A percentile compares a stretch with the other conserved stretches of the same genome.
Conservation (phyloP, 2,888 invertebrate species). For the Drosophila anomalipes region DNA sequence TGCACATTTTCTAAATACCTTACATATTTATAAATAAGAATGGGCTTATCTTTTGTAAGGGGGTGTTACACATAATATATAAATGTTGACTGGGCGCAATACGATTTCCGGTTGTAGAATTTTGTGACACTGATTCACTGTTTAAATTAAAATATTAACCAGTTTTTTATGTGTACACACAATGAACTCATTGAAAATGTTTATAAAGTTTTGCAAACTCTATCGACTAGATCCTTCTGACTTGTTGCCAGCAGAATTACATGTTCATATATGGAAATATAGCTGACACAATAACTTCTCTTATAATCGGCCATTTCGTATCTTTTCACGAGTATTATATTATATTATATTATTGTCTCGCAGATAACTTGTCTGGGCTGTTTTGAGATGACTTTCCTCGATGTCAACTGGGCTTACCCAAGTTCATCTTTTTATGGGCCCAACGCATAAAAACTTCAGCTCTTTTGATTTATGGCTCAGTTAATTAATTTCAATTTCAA, state of each 20-base stretch:
- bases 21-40: background rate
- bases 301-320: background rate
- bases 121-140: background rate
- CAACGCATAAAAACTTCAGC: conserved; percentile 1
- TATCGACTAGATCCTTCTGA: background rate
- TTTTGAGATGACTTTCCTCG: background rate
- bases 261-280: background rate
- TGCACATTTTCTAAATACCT: background rate
- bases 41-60: background rate
- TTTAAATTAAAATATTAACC: background rate
- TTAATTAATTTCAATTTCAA: conserved; percentile 23
- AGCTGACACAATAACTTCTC: background rate
- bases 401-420: background rate
- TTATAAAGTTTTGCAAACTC: background rate
- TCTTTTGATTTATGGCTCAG: conserved; percentile 30
- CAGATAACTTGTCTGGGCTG: background rate
- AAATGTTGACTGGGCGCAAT: background rate
- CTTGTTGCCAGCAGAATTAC: background rate
- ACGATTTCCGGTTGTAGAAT: background rate
- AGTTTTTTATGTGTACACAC: background rate
- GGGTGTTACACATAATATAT: background rate
- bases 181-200: background rate
- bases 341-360: background rate
- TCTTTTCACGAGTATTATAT: background rate
- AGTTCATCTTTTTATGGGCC: background rate